Evolutionary conservation across 2,113 vertebrate species (phyloP), one percentile per base, ranked within the genome.

Genomic region (Petromus typicus): DNA sequence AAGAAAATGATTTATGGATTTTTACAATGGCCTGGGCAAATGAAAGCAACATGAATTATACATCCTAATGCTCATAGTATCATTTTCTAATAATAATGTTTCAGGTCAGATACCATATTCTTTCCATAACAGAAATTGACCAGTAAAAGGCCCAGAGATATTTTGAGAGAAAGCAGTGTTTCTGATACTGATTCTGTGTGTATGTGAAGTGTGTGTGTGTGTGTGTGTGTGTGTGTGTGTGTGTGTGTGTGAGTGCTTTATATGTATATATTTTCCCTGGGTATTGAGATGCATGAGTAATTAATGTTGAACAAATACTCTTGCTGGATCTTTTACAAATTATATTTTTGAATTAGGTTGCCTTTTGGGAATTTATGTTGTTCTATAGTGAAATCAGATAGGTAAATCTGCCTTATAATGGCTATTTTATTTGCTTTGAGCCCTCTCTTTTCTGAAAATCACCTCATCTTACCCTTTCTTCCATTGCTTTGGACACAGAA

Each of bases 1-100:
- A 97, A 98, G 98, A 98, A 98, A 98, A 98, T 98, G 98, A 99
- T 98, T 98, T 98, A 98, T 98, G 98, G 98, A 98, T 98, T 98
- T 98, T 98, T 97, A 90, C 97, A 97, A 97, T 98, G 96, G 98
- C 73, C 98, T 94, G 96, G 97, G 96, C 98, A 98, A 98, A 98
- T 97, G 98, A 98, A 98, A 97, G 98, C 97, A 98, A 97, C 98
- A 89, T 98, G 98, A 98, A 99, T 98, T 98, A 98, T 98, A 98
- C 96, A 98, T 98, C 97, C 97, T 98, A 98, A 98, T 98, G 98
- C 71, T 96, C 96, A 97, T 86, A 87, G 93, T 98, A 98, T 98
- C 97, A 98, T 98, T 98, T 98, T 98, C 98, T 98, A 98, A 98
- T 98, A 98, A 98, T 98, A 92, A 96, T 90, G 95, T 56, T 98